Evolutionary conservation across 2,113 vertebrate genomes (phyloP).

Genomic region (Gulo gulo): DNA sequence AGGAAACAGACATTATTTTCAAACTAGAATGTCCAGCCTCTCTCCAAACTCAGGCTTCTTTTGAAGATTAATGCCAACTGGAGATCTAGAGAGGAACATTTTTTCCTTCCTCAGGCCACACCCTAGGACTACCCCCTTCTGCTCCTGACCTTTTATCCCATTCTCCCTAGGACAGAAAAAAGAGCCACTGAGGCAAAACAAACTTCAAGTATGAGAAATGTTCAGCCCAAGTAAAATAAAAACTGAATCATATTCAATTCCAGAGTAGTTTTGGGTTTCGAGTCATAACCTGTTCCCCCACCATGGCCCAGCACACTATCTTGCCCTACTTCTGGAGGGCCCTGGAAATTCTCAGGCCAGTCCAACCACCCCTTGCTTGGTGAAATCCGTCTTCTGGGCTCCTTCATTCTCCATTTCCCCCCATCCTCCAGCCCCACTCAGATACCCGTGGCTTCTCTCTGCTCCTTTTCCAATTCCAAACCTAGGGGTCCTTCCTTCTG

Average conservation of each 20-base stretch:
- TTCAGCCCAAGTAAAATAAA: conserved; percentile 43
- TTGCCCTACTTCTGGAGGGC: conserved; percentile 9
- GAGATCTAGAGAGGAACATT: background rate
- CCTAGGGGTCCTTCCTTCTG: background rate
- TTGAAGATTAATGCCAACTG: background rate
- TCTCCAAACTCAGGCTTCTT: background rate
- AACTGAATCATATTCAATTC: conserved; percentile 43
- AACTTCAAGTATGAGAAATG: conserved; percentile 20
- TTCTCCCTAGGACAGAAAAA: background rate
- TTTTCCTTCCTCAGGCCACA: background rate
- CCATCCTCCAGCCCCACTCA: background rate
- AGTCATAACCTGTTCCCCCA: background rate
- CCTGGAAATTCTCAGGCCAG: background rate
- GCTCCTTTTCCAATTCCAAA: background rate
- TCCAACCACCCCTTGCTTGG: background rate
- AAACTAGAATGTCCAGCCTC: background rate
- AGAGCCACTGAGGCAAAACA: background rate
- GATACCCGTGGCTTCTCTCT: background rate
- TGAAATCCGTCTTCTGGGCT: background rate
- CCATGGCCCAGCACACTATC: fast-evolving
- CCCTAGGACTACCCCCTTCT: background rate
- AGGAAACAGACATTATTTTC: background rate
- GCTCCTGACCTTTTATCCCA: background rate
- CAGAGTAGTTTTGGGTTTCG: conserved; percentile 34
- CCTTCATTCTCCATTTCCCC: background rate